Base-by-base conservation (phyloP, 2,888 invertebrate species). In the Pseudococcus jackbeardsleyi region DNA sequence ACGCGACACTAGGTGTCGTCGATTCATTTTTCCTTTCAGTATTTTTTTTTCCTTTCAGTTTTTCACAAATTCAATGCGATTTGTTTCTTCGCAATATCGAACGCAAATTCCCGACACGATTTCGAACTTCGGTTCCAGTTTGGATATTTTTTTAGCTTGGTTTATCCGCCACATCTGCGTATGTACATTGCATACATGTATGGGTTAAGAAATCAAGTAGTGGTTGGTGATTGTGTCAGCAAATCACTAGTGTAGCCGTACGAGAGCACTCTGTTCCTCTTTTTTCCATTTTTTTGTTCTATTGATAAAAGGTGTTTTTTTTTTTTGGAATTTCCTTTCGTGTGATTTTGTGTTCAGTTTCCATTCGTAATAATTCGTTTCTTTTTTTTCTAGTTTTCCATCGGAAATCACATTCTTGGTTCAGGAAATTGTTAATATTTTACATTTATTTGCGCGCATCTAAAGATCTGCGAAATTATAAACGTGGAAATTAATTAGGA, bases 401-500 rank as follows among this genome's bases (percentile, higher is more conserved):
- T 50, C 4, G 15, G 50, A 50, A 50, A 50, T 42, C 39, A 11
- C 7, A 9, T 77, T 77, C 77, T 77, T 77, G 42, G 9, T 42
- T 77, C 39, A 42, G 39, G 77, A 77, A 77, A 77, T 77, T 15
- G 26, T 77, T 39, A 77, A 42, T 77, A 68, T 77, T 42, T 39
- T 59, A 68, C 39, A 54, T 86, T 86, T 86, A 68, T 86, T 64
- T 68, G 86, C 86, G 86, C 86, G 68, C 17, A 42, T 64, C 86
- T 19, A 42, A 42, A 33, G 59, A 86, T 86, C 86, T 86, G 86
- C 39, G 64, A 86, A 86, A 39, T 19, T 39, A 42, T 26, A 64
- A 77, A 77, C 17, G 17, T 11, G 42, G n/a, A 39, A 39, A 77
- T 77, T 77, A 17, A 77, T n/a, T 8, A n/a, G 0, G 8, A 77